Conservation (phyloP, 2,888 invertebrate genomes). For the Lacanobia oleracea region DNA sequence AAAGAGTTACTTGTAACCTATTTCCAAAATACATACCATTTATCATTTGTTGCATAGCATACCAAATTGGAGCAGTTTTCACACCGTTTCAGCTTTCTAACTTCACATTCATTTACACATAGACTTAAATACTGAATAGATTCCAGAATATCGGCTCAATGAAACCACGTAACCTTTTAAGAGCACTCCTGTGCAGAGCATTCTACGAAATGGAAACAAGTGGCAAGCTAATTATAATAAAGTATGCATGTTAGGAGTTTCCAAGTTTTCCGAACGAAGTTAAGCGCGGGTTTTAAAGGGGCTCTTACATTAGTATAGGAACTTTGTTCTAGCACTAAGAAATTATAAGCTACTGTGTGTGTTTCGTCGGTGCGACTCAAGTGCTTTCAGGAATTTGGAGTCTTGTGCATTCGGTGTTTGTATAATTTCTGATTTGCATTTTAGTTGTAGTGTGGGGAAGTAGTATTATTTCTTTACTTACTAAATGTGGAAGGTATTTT, state of each 20-base stretch:
- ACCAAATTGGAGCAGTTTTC: constrained; percentile 1
- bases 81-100: background rate
- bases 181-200: background rate
- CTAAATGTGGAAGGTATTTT: too few relatives aligned
- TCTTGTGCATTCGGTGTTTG: background rate
- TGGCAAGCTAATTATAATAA: constrained; percentile 35
- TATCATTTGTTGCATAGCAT: too few relatives aligned
- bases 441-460: background rate
- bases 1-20: too few relatives aligned
- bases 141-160: constrained; percentile 1
- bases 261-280: constrained; percentile 7
- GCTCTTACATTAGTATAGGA: background rate
- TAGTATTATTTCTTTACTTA: background rate
- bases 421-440: background rate
- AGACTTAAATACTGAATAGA: background rate
- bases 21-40: too few relatives aligned
- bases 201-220: constrained; percentile 34
- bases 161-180: background rate
- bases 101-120: background rate
- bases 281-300: background rate
- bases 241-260: constrained; percentile 18
- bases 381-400: background rate
- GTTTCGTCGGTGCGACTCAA: background rate
- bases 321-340: background rate
- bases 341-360: background rate